Percentiles rank a stretch among this genome's conserved stretches.
These are phyloP conservation scores for Zygogramma bicolorata DNA, from an alignment of 2,888 invertebrate species.

Conservation along the genomic window DNA sequence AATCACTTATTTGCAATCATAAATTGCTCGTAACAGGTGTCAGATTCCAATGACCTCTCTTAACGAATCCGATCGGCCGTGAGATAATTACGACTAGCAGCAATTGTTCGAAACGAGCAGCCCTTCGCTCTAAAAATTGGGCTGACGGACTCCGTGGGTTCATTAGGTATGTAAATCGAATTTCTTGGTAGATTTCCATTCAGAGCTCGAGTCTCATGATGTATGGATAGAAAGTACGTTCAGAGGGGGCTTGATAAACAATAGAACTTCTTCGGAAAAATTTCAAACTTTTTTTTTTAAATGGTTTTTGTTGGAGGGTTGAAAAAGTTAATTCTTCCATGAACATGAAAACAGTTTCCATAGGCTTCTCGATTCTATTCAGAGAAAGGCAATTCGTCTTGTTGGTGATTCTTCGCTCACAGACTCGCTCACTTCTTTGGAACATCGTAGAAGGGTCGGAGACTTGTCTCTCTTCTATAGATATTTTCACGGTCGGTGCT, in stretches of 20 bases:
- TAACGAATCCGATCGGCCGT: background rate
- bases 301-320: too few species aligned
- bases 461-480: too few species aligned
- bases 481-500: too few species aligned
- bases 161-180: conserved; percentile 64
- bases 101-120: background rate
- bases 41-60: background rate
- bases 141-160: conserved; percentile 56
- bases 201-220: conserved; percentile 49
- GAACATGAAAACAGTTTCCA: too few species aligned
- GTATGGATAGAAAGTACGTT: conserved; percentile 37
- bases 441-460: too few species aligned
- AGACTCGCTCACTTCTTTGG: too few species aligned
- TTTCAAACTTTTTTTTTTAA: too few species aligned
- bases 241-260: background rate
- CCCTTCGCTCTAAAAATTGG: background rate
- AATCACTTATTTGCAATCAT: background rate
- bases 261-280: background rate
- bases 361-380: too few species aligned
- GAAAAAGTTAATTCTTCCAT: too few species aligned
- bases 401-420: too few species aligned
- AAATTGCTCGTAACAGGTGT: background rate
- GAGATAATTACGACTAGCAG: background rate
- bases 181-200: conserved; percentile 63
- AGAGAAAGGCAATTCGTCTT: too few species aligned